A percentile compares a stretch with the other conserved stretches of the same genome.
Evolutionary conservation across 2,888 invertebrate genomes (phyloP).

Genomic region (Tricholauxania praeusta): DNA sequence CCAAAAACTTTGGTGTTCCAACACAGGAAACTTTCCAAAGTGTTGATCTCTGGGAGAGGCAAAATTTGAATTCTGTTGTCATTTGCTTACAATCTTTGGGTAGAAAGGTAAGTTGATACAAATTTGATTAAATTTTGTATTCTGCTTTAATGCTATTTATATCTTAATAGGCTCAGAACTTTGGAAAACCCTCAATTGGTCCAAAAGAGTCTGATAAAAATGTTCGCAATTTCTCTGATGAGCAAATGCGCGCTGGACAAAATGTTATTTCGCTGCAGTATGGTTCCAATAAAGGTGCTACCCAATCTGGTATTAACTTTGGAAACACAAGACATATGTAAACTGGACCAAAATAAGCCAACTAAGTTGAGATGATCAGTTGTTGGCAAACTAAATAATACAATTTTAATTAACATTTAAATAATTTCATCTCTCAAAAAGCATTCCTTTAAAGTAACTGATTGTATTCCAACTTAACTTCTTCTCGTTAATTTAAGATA

Average conservation of each 20-base stretch:
- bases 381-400: slow-evolving; percentile 6
- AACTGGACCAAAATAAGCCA: slow-evolving; percentile 58
- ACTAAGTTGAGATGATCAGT: neutral
- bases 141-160: slow-evolving; percentile 4
- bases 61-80: slow-evolving; percentile 96
- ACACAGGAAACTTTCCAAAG: slow-evolving; percentile 97
- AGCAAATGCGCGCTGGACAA: slow-evolving; percentile 93
- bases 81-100: slow-evolving; percentile 95
- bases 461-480: slow-evolving; percentile 49
- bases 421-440: slow-evolving; percentile 40
- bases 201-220: slow-evolving; percentile 98
- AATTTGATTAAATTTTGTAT: slow-evolving; percentile 7
- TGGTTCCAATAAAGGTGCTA: slow-evolving; percentile 98
- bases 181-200: slow-evolving; percentile 89
- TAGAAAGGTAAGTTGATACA: slow-evolving; percentile 78
- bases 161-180: slow-evolving; percentile 76
- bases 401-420: slow-evolving; percentile 39
- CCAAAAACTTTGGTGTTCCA: slow-evolving; percentile 88
- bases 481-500: slow-evolving; percentile 43
- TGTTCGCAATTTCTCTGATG: slow-evolving; percentile 92
- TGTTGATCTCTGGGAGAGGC: slow-evolving; percentile 96
- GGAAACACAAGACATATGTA: slow-evolving; percentile 98
- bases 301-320: slow-evolving; percentile 95
- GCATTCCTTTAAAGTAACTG: slow-evolving; percentile 48
- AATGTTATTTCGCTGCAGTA: slow-evolving; percentile 95